These are phyloP conservation scores for Bucorvus abyssinicus DNA, from an alignment of 2,797 vertebrate species.

Conservation along the genomic window DNA sequence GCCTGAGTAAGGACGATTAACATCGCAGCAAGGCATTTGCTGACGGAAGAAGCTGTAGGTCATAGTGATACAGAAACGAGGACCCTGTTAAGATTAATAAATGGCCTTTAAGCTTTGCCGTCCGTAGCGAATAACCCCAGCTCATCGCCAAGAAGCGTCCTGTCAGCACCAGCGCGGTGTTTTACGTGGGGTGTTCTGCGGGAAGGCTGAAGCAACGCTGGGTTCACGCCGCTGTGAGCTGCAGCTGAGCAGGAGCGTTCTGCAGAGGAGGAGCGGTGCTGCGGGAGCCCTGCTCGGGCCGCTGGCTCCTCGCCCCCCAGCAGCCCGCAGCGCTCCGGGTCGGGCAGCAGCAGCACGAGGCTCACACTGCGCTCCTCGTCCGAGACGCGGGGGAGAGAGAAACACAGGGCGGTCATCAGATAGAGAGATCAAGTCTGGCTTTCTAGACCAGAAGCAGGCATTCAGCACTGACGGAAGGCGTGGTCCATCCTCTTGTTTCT, in stretches of 20 bases:
- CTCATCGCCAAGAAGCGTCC: not conserved
- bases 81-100: not conserved
- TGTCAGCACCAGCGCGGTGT: not conserved
- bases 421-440: not conserved
- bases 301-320: not conserved
- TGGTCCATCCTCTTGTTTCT: not conserved
- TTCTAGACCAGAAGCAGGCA: not conserved
- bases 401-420: not conserved
- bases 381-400: not conserved
- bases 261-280: not conserved
- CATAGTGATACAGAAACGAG: not conserved
- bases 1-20: not conserved
- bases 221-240: rapidly evolving
- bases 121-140: not conserved
- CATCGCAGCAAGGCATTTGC: not conserved
- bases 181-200: not conserved
- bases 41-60: not conserved
- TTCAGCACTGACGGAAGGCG: not conserved
- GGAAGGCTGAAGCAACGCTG: not conserved
- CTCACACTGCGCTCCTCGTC: not conserved
- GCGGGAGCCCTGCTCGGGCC: not conserved
- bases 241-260: not conserved
- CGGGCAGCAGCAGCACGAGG: not conserved
- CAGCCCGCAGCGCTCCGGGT: not conserved
- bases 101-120: not conserved